A percentile compares a stretch with the other conserved stretches of the same genome.
phyloP scores from a whole-genome alignment of 2,113 vertebrate species.

The Nyctibius bracteatus region DNA sequence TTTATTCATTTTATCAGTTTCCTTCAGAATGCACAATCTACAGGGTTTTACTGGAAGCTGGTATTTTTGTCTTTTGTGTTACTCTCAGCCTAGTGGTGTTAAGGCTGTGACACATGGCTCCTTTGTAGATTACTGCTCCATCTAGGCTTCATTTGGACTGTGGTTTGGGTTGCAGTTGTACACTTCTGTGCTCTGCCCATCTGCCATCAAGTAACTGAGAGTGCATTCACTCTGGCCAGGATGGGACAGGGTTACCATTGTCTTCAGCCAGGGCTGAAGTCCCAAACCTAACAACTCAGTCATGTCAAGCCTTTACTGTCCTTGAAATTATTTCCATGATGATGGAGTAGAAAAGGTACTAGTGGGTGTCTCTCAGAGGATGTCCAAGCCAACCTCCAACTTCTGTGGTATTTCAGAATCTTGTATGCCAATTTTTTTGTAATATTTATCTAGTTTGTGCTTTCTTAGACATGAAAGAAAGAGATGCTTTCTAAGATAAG shows the following conservation, averaged over 20 bases:
- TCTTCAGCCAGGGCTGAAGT: neutral
- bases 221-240: neutral
- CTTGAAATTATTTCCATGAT: neutral
- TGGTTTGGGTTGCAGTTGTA: neutral
- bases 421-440: neutral
- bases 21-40: neutral
- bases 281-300: neutral
- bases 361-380: neutral
- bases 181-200: neutral
- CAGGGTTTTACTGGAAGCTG: neutral
- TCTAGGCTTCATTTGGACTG: neutral
- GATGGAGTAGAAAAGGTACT: neutral
- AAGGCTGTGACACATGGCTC: neutral
- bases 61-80: neutral
- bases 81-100: neutral
- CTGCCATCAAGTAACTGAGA: neutral
- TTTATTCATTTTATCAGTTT: neutral
- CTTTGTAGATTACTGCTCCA: neutral
- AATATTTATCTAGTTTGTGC: neutral
- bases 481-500: neutral
- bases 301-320: neutral
- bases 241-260: fast-evolving
- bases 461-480: neutral
- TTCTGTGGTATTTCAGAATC: neutral
- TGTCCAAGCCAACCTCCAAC: neutral